Evolutionary conservation across 2,888 invertebrate species (phyloP).

Genomic region (Acleris laterana): DNA sequence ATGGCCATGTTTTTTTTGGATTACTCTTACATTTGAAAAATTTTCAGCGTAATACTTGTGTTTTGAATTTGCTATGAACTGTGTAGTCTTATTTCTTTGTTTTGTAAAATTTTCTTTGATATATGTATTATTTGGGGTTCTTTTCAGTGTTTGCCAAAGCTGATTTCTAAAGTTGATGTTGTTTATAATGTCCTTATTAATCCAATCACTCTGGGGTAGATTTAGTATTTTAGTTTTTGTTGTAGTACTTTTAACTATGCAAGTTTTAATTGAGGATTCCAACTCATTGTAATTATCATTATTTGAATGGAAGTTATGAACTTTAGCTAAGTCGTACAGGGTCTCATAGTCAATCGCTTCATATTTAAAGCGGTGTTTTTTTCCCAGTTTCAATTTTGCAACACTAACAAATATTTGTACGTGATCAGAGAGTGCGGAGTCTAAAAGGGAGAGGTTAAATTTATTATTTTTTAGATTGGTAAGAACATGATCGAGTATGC

Average conservation of each 20-base stretch:
- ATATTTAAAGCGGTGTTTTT: slow-evolving; percentile 11
- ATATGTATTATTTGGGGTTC: slow-evolving; percentile 19
- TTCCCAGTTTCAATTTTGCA: not conserved
- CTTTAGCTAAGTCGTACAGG: too few relatives aligned
- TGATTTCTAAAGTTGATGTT: slow-evolving; percentile 34
- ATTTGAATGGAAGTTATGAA: not conserved
- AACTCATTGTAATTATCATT: not conserved
- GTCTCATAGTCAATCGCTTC: not conserved
- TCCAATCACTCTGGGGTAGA: slow-evolving; percentile 37
- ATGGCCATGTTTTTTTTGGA: slow-evolving; percentile 40
- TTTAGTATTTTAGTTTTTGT: slow-evolving; percentile 29
- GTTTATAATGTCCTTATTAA: slow-evolving; percentile 32
- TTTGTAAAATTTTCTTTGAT: slow-evolving; percentile 19
- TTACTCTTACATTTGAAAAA: slow-evolving; percentile 25
- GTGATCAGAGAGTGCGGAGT: slow-evolving; percentile 43
- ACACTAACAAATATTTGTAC: slow-evolving; percentile 42
- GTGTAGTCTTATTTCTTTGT: slow-evolving; percentile 10
- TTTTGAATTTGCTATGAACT: slow-evolving; percentile 31
- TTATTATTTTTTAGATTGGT: not conserved
- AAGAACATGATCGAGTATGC: slow-evolving; percentile 2
- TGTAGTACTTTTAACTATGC: not conserved
- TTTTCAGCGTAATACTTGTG: not conserved
- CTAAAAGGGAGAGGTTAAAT: not conserved
- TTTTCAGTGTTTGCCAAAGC: slow-evolving; percentile 30
- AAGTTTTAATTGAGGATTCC: not conserved